Evolutionary conservation across 64 coral and sea anemone species (phyloP).

Genomic region (Porites lutea): DNA sequence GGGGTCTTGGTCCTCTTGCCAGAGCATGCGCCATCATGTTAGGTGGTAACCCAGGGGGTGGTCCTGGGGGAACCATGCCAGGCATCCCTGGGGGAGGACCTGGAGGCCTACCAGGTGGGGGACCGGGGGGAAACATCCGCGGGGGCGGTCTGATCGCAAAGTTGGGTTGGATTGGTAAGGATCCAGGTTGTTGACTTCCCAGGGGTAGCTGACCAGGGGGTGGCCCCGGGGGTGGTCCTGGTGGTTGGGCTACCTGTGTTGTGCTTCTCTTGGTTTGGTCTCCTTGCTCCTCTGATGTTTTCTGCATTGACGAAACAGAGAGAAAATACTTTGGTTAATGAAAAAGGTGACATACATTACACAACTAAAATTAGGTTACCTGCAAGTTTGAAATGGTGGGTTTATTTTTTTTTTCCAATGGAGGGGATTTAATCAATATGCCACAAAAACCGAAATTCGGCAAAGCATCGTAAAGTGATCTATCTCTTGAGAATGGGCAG

Average conservation of each 20-base stretch:
- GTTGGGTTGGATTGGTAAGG: slow-evolving; percentile 82
- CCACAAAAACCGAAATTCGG: no score
- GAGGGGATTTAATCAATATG: no score
- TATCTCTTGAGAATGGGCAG: no score
- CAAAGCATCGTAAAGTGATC: no score
- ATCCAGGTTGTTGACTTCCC: slow-evolving; percentile 66
- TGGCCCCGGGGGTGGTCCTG: slow-evolving; percentile 90
- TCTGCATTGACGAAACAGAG: not conserved
- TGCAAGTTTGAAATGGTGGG: no score
- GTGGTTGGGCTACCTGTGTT: slow-evolving; percentile 22
- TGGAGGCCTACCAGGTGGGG: slow-evolving; percentile 90
- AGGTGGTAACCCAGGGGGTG: slow-evolving; percentile 93
- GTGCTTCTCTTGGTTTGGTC: slow-evolving; percentile 43
- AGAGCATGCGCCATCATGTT: slow-evolving; percentile 78
- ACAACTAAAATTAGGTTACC: no score
- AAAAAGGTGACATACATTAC: no score
- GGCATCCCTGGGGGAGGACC: slow-evolving; percentile 74
- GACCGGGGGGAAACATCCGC: slow-evolving; percentile 94
- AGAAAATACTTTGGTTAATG: no score
- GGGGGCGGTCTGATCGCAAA: slow-evolving; percentile 85
- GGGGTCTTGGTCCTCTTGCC: slow-evolving; percentile 85
- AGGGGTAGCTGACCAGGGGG: slow-evolving; percentile 76
- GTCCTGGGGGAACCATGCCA: slow-evolving; percentile 76
- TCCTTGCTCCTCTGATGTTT: slow-evolving; percentile 15
- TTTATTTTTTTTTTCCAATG: no score